phyloP scores from a whole-genome alignment of 2,797 vertebrate species.

The Diplodus puntazzo region DNA sequence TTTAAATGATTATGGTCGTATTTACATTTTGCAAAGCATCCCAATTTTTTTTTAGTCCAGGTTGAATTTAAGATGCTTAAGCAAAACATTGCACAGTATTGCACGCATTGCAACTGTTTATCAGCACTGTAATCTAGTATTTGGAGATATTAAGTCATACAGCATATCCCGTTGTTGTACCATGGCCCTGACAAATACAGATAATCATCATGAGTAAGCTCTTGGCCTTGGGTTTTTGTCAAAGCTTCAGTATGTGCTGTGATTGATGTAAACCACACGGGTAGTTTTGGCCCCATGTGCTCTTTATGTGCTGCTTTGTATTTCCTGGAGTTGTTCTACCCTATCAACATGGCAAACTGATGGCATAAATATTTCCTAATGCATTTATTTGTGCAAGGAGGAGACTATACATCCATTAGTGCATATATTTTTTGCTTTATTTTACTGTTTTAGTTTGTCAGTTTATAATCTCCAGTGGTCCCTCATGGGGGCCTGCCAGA shows the following conservation, averaged over 20 bases:
- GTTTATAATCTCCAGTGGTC: too few relatives aligned
- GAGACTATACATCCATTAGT: conserved; percentile 32
- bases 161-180: neutral
- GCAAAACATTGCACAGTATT: conserved; percentile 1
- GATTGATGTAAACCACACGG: conserved; percentile 24
- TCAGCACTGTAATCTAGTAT: neutral
- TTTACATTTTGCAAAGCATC: too few relatives aligned
- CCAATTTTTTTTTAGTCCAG: too few relatives aligned
- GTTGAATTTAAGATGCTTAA: neutral
- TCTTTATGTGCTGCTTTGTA: conserved; percentile 20
- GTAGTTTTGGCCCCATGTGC: conserved; percentile 12
- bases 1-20: too few relatives aligned
- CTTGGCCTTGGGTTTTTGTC: conserved; percentile 9
- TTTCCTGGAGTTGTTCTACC: conserved; percentile 40
- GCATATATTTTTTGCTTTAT: too few relatives aligned
- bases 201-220: conserved; percentile 4
- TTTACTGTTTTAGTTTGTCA: too few relatives aligned
- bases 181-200: conserved; percentile 21
- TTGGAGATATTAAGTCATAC: neutral
- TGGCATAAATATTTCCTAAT: conserved; percentile 63
- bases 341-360: conserved; percentile 44
- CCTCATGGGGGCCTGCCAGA: too few relatives aligned
- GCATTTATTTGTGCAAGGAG: conserved; percentile 52
- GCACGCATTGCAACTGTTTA: neutral
- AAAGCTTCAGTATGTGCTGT: conserved; percentile 7